Percentiles rank a stretch among this genome's conserved stretches.
phyloP scores from a whole-genome alignment of 2,113 vertebrate species.

The Haemorhous mexicanus region DNA sequence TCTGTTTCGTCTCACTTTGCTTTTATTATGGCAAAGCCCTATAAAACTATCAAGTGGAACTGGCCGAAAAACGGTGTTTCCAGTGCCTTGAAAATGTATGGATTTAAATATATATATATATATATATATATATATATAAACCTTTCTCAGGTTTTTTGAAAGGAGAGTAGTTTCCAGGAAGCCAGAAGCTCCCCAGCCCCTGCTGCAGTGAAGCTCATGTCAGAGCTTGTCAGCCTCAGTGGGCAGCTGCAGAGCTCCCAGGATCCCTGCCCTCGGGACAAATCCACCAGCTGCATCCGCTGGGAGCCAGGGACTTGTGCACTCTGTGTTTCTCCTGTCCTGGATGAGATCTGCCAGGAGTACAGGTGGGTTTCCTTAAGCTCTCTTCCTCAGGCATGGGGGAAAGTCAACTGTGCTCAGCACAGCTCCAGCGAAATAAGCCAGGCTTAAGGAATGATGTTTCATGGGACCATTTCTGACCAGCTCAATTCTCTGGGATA shows the following conservation, averaged over 20 bases:
- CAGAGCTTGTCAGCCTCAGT: background rate
- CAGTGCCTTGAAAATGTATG: conserved; percentile 27
- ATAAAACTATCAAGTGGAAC: conserved; percentile 63
- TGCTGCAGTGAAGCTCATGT: background rate
- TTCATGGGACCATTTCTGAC: conserved; percentile 14
- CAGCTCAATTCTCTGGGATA: background rate
- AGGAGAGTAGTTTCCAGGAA: conserved; percentile 52
- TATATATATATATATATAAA: background rate
- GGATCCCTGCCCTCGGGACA: conserved; percentile 30
- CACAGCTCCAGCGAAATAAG: background rate
- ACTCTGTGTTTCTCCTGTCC: background rate
- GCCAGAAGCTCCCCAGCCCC: conserved; percentile 49
- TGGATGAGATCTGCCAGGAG: conserved; percentile 30
- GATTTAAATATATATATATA: background rate
- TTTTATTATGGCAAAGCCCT: conserved; percentile 63
- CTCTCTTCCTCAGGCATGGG: background rate
- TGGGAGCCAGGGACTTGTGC: background rate
- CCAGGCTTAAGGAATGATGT: background rate
- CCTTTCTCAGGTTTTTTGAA: background rate
- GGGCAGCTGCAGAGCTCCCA: conserved; percentile 48
- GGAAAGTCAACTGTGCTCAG: conserved; percentile 4
- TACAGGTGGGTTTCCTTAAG: conserved; percentile 60
- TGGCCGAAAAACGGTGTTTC: conserved; percentile 53
- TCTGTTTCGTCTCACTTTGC: conserved; percentile 52
- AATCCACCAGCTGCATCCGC: conserved; percentile 50